Evolutionary conservation across 1,140 invertebrate species (phyloP), one percentile per base, ranked within the genome.

Genomic region (Luehdorfia chinensis): DNA sequence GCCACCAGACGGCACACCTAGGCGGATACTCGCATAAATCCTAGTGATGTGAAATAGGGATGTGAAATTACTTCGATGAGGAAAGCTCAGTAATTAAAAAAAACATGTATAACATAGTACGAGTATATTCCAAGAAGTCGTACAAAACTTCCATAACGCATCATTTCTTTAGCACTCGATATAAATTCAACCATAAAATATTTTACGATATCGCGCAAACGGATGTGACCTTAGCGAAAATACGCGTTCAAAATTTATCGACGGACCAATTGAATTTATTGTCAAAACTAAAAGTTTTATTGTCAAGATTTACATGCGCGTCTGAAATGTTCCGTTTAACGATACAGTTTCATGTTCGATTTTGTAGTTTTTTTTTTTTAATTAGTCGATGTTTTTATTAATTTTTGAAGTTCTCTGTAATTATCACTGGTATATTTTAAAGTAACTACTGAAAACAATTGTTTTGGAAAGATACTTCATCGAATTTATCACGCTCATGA

Each of bases 221-320:
- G 37, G 36, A 56, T 46, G 50, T 43, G 57, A 55, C 51, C 50
- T 58, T 49, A 30, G 52, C 49, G 21, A 55, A 50, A 57, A 57
- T 61, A 55, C 58, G 51, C 47, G 57, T 58, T 55, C 36, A 50
- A 41, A 66, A 66, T 66, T 62, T 62, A 66, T 62, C 33, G 59
- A 44, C 45, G 36, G 28, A 8, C 53, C 59, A 53, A 54, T 59
- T 55, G 48, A 57, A 66, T 66, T 66, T 66, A 66, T 66, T 46
- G 50, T 57, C 50, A 62, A 62, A 62, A 61, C 53, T 59, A 56
- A 64, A 59, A 64, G 50, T 54, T 64, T 64, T 64, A 59, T 48
- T 59, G 41, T 39, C 34, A 27, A 53, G 48, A 51, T 55, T 50
- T 48, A 50, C 54, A 56, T 43, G 37, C 43, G 21, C 53, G 50